Evolutionary conservation across 2,113 vertebrate genomes (phyloP), one percentile per base, ranked within the genome.

Genomic region (Parus major): DNA sequence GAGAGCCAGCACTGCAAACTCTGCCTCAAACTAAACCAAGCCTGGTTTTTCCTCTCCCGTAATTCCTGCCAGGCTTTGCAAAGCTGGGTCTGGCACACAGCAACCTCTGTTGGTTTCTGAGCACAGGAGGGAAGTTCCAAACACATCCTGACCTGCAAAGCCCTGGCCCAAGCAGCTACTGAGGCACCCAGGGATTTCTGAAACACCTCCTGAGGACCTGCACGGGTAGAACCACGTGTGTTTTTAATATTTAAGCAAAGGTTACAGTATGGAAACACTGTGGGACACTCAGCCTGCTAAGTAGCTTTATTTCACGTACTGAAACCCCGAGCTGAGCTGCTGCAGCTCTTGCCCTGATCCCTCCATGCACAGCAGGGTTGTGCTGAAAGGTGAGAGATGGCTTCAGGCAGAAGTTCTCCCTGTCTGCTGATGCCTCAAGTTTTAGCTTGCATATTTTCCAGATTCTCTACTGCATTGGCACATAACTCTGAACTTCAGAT

Each of bases 151-250:
- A 36, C 13, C 9, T 7, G 13, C 23, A 75, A 81, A 82, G n/a
- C 25, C 44, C 35, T 47, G 39, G 28, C 35, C 31, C 35, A 7
- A 49, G 46, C n/a, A 73, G 59, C 52, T 56, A 0, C 7, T 57
- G 64, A 35, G 33, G 55, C 35, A 52, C 12, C 36, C 46, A 83
- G 49, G 50, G 27, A 57, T 50, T 78, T 63, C 66, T 53, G 28
- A 65, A 33, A 44, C 46, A 70, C 31, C 28, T n/a, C 49, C 35
- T 23, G 28, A 63, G 23, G n/a, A 55, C 35, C 52, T 17, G 10
- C 2, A 3, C 0, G 42, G 31, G 18, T 1, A 59, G 18, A 66
- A 6, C 33, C 60, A 49, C 0, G 2, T 19, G 28, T 41, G 6
- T 1, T 22, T 78, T 84, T 53, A 42, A 23, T 36, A 42, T 50